phyloP scores from a whole-genome alignment of 1,140 invertebrate genomes.

The Venustaconcha ellipsiformis region DNA sequence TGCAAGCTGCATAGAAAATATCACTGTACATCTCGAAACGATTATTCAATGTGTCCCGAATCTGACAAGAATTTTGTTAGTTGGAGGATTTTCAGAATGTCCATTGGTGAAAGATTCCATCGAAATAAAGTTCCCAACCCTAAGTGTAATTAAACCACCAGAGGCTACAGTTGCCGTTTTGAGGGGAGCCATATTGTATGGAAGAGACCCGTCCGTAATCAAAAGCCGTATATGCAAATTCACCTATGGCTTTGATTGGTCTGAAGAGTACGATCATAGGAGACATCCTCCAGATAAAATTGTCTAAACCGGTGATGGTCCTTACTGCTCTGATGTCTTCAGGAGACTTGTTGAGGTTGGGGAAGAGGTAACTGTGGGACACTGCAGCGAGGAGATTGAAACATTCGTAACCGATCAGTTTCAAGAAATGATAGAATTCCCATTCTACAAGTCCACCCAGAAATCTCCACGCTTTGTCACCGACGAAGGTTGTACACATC shows the following conservation, averaged over 20 bases:
- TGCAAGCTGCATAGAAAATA: slow-evolving; percentile 1
- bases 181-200: slow-evolving; percentile 23
- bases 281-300: slow-evolving; percentile 3
- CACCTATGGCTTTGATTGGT: slow-evolving; percentile 27
- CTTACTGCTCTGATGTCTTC: slow-evolving; percentile 16
- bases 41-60: not conserved
- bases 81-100: slow-evolving; percentile 29
- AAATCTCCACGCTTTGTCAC: slow-evolving; percentile 4
- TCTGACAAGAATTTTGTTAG: slow-evolving; percentile 22
- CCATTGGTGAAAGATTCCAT: too few species aligned
- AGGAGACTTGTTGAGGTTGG: slow-evolving; percentile 11
- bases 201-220: slow-evolving; percentile 7
- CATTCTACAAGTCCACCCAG: too few species aligned
- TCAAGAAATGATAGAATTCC: slow-evolving; percentile 16
- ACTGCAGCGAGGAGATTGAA: slow-evolving; percentile 10
- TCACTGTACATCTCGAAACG: slow-evolving; percentile 1
- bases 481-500: slow-evolving; percentile 11
- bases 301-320: slow-evolving; percentile 10
- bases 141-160: not conserved
- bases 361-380: not conserved
- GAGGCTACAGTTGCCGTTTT: slow-evolving; percentile 14
- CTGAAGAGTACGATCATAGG: slow-evolving; percentile 12
- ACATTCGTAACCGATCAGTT: slow-evolving; percentile 7
- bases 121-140: too few species aligned
- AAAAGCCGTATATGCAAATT: slow-evolving; percentile 4